Evolutionary conservation across 2,888 invertebrate genomes (phyloP).

Genomic region (Euphydryas editha): DNA sequence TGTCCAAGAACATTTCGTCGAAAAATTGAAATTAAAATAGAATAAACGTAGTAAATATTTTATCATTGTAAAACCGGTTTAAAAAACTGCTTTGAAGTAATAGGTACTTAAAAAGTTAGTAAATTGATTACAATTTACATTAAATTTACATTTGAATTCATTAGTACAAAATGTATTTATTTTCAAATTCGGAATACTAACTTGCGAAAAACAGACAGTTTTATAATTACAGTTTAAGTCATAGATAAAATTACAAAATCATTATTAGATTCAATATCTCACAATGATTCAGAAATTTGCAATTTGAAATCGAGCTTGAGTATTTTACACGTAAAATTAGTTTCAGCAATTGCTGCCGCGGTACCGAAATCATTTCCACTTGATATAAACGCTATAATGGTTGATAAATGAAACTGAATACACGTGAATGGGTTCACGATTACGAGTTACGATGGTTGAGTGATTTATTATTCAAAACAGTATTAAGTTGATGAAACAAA

Average conservation of each 20-base stretch:
- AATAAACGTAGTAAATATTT: too few relatives aligned
- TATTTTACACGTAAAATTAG: slow-evolving; percentile 28
- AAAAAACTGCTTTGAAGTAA: too few relatives aligned
- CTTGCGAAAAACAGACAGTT: not conserved
- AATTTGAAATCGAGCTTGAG: slow-evolving; percentile 22
- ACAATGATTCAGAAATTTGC: slow-evolving; percentile 16
- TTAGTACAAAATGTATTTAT: too few relatives aligned
- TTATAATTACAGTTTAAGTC: not conserved
- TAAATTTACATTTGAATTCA: too few relatives aligned
- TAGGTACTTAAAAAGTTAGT: too few relatives aligned
- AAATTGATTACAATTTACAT: too few relatives aligned
- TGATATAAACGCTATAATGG: slow-evolving; percentile 8
- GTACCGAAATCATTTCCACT: slow-evolving; percentile 10
- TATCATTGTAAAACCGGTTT: too few relatives aligned
- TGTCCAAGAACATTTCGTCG: too few relatives aligned
- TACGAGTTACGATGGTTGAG: not conserved
- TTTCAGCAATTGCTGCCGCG: slow-evolving; percentile 19
- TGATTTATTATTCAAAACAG: not conserved
- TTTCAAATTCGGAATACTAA: too few relatives aligned
- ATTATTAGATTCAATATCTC: slow-evolving; percentile 11
- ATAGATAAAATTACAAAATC: slow-evolving; percentile 1
- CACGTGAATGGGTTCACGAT: not conserved
- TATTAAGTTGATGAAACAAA: not conserved
- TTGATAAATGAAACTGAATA: not conserved
- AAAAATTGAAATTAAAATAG: too few relatives aligned